Evolutionary conservation across 1,140 invertebrate genomes (phyloP).

Genomic region (Medauroidea extradentata): DNA sequence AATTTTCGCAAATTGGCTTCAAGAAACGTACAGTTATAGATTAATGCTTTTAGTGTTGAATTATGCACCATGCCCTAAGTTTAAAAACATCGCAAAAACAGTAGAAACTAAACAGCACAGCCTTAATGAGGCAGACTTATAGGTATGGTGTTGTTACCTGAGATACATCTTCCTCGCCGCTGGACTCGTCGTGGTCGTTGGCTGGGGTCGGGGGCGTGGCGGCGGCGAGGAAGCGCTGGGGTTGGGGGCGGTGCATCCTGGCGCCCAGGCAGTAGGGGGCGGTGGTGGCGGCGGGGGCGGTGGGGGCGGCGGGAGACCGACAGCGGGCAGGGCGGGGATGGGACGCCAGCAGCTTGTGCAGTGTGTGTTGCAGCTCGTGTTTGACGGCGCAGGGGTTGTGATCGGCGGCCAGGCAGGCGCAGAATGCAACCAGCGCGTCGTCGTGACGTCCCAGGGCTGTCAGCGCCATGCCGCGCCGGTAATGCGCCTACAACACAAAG

Average conservation of each 20-base stretch:
- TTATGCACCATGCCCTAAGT: no score
- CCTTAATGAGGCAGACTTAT: no score
- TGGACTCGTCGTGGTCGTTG: conserved; percentile 43
- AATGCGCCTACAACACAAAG: conserved; percentile 64
- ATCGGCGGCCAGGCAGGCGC: conserved; percentile 56
- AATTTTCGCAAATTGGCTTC: no score
- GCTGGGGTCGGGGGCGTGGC: not conserved
- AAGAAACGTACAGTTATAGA: no score
- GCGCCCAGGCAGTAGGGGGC: not conserved
- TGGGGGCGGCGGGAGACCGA: not conserved
- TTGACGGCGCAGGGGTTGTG: conserved; percentile 45
- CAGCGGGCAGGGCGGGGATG: conserved; percentile 2
- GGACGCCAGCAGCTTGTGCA: conserved; percentile 4
- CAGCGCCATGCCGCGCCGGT: conserved; percentile 58
- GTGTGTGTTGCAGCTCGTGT: not conserved
- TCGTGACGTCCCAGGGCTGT: conserved; percentile 58
- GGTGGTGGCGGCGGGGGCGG: not conserved
- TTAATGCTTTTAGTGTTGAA: no score
- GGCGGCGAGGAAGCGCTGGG: conserved; percentile 43
- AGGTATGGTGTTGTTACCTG: no score
- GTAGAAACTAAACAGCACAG: no score
- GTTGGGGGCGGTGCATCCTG: not conserved
- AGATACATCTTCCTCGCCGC: conserved; percentile 43
- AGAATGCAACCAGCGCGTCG: conserved; percentile 61
- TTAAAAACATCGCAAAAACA: no score